Conservation (phyloP, 2,797 vertebrate genomes). For the Danio aesculapii region DNA sequence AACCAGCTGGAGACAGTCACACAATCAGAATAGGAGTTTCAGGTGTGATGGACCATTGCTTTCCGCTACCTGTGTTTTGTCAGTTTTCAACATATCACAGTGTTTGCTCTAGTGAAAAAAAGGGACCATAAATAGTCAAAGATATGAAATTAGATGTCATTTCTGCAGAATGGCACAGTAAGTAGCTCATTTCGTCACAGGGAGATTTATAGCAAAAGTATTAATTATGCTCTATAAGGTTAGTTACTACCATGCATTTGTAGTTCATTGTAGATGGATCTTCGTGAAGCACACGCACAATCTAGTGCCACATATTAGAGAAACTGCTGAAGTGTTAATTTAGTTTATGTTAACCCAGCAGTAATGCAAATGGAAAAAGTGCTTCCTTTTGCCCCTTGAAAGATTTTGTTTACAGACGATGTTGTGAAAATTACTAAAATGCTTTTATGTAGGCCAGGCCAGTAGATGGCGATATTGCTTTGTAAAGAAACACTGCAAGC, state of each 20-base stretch:
- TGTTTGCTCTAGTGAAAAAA: not conserved
- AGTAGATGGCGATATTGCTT: too few relatives aligned
- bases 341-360: too few relatives aligned
- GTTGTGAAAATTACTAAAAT: too few relatives aligned
- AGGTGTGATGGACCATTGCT: slow-evolving; percentile 2
- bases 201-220: slow-evolving; percentile 16
- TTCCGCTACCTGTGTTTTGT: not conserved
- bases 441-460: too few relatives aligned
- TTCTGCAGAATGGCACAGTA: not conserved
- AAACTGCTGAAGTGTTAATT: too few relatives aligned
- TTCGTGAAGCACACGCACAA: not conserved
- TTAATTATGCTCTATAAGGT: slow-evolving; percentile 53
- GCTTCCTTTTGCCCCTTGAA: too few relatives aligned
- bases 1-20: slow-evolving; percentile 21
- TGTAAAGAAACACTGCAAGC: too few relatives aligned
- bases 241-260: slow-evolving; percentile 35
- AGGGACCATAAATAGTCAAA: slow-evolving; percentile 16
- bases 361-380: too few relatives aligned
- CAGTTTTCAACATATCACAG: not conserved
- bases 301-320: too few relatives aligned
- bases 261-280: slow-evolving; percentile 38
- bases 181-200: slow-evolving; percentile 18
- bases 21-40: not conserved
- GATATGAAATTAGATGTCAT: slow-evolving; percentile 13
- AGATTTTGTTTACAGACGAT: too few relatives aligned